Base-by-base conservation (phyloP, 2,888 invertebrate species). In the Pteria penguin region DNA sequence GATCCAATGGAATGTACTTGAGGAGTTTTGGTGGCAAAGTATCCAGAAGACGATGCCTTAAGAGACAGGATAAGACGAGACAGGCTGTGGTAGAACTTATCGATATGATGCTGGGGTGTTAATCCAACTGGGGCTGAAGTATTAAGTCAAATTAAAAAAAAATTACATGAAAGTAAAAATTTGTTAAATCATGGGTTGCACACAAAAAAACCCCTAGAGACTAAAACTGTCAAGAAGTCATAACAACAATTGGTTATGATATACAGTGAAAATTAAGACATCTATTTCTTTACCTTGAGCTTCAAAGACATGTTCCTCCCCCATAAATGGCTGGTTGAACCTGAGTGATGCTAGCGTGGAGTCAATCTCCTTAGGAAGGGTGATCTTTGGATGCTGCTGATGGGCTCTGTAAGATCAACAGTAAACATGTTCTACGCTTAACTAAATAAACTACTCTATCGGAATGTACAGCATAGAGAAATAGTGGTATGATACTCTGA, bases 21-120 rank as follows among this genome's bases (percentile, higher is more conserved):
- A 58, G 33, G 75, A 14, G 68, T 68, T 22, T 57, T 68, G 27
- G 68, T 68, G 14, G 52, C 33, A 22, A 24, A 31, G 24, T 31
- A 33, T 18, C 52, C 68, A 14, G 57, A 31, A 22, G 68, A 72
- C 29, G 76, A 68, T 2, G 79, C 83, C 14, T 82, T 75, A n/a
- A 81, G 67, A 3, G 81, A 75, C 55, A 81, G 27, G 11, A 55
- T 72, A 2, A 78, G 54, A 32, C 73, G 75, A 18, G 74, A 69
- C 78, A 83, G 81, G 52, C 67, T 74, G 18, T 72, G 75, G 70
- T 79, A 83, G 69, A 83, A 83, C 31, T 75, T 69, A 22, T 78
- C 79, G 11, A 80, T 55, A 52, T 79, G 73, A 52, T 57, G 71
- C 18, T 72, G 45, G 32, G 65, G 26, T 18, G 29, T 32, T 24